A percentile compares a stretch with the other conserved stretches of the same genome.
Conservation (phyloP, 2,888 invertebrate species). For the Drosophila anceps region DNA sequence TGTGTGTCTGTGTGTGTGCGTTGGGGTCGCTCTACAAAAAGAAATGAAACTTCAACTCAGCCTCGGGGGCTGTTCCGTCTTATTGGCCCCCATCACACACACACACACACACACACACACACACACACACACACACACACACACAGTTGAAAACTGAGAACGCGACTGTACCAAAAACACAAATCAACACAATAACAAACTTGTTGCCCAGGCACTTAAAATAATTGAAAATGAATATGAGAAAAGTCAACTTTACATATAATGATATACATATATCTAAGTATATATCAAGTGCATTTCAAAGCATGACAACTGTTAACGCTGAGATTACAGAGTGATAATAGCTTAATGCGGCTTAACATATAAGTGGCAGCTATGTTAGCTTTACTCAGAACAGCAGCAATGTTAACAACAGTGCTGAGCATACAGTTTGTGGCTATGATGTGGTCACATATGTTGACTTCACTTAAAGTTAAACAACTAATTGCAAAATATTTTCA, state of each 20-base stretch:
- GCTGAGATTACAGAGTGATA: slow-evolving; percentile 1
- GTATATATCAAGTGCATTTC: background rate
- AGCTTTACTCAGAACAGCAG: background rate
- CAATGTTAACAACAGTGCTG: background rate
- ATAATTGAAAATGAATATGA: slow-evolving; percentile 70
- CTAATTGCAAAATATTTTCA: too few relatives aligned
- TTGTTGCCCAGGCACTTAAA: slow-evolving; percentile 76
- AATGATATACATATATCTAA: background rate
- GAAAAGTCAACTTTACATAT: background rate
- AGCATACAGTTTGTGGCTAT: background rate
- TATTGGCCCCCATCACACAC: slow-evolving; percentile 44
- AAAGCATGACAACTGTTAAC: slow-evolving; percentile 15
- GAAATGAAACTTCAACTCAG: slow-evolving; percentile 61
- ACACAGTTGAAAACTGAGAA: slow-evolving; percentile 39
- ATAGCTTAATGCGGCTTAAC: background rate
- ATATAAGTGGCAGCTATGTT: background rate
- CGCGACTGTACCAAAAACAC: slow-evolving; percentile 54
- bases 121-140: slow-evolving; percentile 16
- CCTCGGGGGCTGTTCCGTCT: slow-evolving; percentile 61
- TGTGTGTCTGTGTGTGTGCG: slow-evolving; percentile 39
- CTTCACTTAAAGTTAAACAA: background rate
- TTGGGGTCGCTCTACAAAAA: slow-evolving; percentile 44
- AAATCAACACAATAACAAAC: slow-evolving; percentile 52
- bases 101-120: slow-evolving; percentile 5
- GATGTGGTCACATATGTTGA: background rate